These are phyloP conservation scores for Tiliqua scincoides DNA, from an alignment of 2,113 vertebrate species.

Conservation along the genomic window DNA sequence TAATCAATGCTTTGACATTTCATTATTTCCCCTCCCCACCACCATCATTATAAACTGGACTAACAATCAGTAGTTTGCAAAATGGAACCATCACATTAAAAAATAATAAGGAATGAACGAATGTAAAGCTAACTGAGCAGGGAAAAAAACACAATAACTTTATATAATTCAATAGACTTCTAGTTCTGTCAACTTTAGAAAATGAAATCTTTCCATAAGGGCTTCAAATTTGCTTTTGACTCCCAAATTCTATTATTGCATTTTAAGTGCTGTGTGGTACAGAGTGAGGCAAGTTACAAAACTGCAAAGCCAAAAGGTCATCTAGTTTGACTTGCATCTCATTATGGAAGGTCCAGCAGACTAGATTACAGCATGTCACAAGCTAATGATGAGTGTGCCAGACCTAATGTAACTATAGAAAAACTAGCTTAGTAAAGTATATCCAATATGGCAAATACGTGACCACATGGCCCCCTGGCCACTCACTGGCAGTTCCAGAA, in stretches of 20 bases:
- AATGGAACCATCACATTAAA: neutral
- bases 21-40: neutral
- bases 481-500: too few relatives aligned
- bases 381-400: neutral
- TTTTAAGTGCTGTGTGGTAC: neutral
- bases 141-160: neutral
- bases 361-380: neutral
- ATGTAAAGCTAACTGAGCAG: neutral
- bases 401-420: neutral
- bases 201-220: neutral
- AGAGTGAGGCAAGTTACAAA: neutral
- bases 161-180: neutral
- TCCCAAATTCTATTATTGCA: neutral
- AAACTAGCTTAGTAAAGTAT: neutral
- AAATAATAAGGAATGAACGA: neutral
- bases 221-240: neutral
- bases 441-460: neutral
- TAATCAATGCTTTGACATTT: neutral
- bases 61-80: neutral
- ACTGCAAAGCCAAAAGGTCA: neutral
- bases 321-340: neutral
- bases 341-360: too few relatives aligned
- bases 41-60: neutral
- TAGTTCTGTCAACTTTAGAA: neutral
- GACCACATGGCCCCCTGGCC: too few relatives aligned